Percentiles rank a stretch among this genome's conserved stretches.
Evolutionary conservation across 2,797 vertebrate species (phyloP).

Genomic region (Phataginus tricuspis): DNA sequence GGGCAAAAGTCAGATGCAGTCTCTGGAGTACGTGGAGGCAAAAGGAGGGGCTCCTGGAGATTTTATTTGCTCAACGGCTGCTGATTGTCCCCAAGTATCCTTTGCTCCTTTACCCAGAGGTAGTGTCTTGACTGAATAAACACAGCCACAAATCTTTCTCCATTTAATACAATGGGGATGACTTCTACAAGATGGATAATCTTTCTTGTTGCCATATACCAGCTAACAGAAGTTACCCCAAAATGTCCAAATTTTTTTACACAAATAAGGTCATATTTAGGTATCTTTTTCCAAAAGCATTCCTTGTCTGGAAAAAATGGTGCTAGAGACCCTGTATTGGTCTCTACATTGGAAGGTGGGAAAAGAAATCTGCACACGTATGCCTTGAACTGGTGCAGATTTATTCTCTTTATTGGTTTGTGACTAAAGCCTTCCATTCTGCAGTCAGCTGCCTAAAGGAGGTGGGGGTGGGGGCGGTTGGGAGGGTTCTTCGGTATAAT

Average conservation of each 20-base stretch:
- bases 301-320: not conserved
- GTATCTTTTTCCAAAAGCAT: not conserved
- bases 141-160: not conserved
- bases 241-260: not conserved
- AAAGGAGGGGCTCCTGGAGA: not conserved
- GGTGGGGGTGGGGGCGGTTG: fast-evolving
- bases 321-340: too few relatives aligned
- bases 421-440: not conserved
- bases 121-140: not conserved
- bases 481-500: not conserved
- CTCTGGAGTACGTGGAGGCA: not conserved
- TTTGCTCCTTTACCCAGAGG: not conserved
- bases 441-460: not conserved
- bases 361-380: fast-evolving
- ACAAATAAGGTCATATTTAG: not conserved
- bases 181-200: not conserved
- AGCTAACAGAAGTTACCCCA: not conserved
- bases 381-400: too few relatives aligned
- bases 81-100: not conserved
- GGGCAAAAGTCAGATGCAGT: not conserved
- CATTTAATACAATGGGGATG: not conserved
- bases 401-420: not conserved
- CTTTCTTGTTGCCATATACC: not conserved
- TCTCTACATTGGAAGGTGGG: fast-evolving
- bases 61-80: not conserved